phyloP scores from a whole-genome alignment of 30 jellyfish, hydroid and myxozoan genomes.

The Rhopilema esculentum region DNA sequence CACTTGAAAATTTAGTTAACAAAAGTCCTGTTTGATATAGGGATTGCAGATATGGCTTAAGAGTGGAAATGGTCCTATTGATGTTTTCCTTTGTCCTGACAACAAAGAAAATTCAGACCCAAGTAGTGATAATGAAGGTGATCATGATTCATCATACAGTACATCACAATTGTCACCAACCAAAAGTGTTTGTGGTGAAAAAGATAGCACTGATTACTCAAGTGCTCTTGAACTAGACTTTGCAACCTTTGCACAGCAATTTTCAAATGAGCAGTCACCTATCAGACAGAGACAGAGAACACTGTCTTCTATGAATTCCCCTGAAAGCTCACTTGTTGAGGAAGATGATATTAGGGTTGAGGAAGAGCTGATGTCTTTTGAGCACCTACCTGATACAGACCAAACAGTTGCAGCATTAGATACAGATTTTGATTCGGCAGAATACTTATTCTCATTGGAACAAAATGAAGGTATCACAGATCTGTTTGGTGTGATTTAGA shows the following conservation, averaged over 20 bases:
- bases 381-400: conserved; percentile 37
- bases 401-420: conserved; percentile 46
- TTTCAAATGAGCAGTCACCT: conserved; percentile 26
- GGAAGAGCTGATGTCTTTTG: conserved; percentile 66
- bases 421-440: conserved; percentile 77
- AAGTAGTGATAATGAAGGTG: conserved; percentile 35
- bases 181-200: conserved; percentile 30
- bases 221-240: conserved; percentile 67
- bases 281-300: conserved; percentile 63
- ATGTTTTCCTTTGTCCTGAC: conserved; percentile 94
- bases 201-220: conserved; percentile 55
- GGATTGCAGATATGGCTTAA: conserved; percentile 95
- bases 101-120: conserved; percentile 88
- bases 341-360: conserved; percentile 45
- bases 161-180: conserved; percentile 80
- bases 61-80: conserved; percentile 96
- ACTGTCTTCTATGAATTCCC: conserved; percentile 82
- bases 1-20: not conserved
- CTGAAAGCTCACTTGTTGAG: conserved; percentile 56
- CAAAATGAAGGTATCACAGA: conserved; percentile 92
- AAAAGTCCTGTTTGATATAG: conserved; percentile 20
- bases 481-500: conserved; percentile 72
- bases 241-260: conserved; percentile 20
- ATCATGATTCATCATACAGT: conserved; percentile 57
- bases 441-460: conserved; percentile 80